phyloP scores from a whole-genome alignment of 2,113 vertebrate species.

The Hipposideros armiger region DNA sequence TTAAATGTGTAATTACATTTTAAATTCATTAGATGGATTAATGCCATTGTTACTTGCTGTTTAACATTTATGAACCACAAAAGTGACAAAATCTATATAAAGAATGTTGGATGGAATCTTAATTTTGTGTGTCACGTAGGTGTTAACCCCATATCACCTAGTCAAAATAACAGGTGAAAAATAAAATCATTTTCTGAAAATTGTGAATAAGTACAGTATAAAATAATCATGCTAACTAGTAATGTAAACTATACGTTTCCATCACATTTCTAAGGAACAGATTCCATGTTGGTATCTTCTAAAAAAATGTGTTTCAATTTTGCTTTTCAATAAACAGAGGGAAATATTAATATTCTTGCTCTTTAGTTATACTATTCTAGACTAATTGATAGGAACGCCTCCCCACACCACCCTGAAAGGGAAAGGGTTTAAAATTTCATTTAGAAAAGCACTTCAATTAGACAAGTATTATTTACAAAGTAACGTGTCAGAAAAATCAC shows the following conservation, averaged over 20 bases:
- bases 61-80: not conserved
- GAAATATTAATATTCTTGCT: slow-evolving; percentile 41
- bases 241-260: not conserved
- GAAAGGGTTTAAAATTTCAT: slow-evolving; percentile 25
- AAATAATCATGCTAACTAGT: not conserved
- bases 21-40: slow-evolving; percentile 54
- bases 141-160: slow-evolving; percentile 23
- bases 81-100: not conserved
- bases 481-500: not conserved
- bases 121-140: slow-evolving; percentile 50
- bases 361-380: slow-evolving; percentile 44
- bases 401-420: not conserved
- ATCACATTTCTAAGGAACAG: slow-evolving; percentile 9
- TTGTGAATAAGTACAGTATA: slow-evolving; percentile 29
- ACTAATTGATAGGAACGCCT: not conserved
- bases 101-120: slow-evolving; percentile 11
- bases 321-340: slow-evolving; percentile 48
- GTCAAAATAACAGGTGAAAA: slow-evolving; percentile 36
- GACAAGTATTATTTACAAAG: not conserved
- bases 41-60: slow-evolving; percentile 25
- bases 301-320: not conserved
- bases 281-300: not conserved
- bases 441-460: slow-evolving; percentile 8
- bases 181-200: slow-evolving; percentile 62
- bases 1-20: slow-evolving; percentile 23